These are phyloP conservation scores for Odontomachus brunneus DNA, from an alignment of 1,140 invertebrate genomes.

Conservation along the genomic window DNA sequence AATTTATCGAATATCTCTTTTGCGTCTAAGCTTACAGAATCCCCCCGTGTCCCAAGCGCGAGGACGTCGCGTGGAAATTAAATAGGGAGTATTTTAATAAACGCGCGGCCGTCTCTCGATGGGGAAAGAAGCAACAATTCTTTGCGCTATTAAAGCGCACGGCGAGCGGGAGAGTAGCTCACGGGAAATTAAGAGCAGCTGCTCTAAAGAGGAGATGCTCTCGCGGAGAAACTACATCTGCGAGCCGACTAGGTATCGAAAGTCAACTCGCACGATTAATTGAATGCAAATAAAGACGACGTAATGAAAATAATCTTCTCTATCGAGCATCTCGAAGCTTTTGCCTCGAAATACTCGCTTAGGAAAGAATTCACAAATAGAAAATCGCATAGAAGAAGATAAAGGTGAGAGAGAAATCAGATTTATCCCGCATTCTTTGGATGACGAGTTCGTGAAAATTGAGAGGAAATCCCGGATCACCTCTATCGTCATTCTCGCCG, in stretches of 20 bases:
- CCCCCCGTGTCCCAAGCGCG: background rate
- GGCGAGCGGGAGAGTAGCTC: slow-evolving; percentile 13
- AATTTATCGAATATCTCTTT: background rate
- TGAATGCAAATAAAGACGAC: background rate
- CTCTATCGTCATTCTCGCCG: too few relatives aligned
- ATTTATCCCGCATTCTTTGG: too few relatives aligned
- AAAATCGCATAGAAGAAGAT: too few relatives aligned
- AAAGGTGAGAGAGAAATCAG: too few relatives aligned
- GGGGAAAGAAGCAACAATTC: slow-evolving; percentile 41
- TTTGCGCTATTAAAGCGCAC: slow-evolving; percentile 33
- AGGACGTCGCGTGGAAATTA: slow-evolving; percentile 32
- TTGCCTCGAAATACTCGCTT: too few relatives aligned
- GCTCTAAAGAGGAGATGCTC: slow-evolving; percentile 18
- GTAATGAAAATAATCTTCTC: too few relatives aligned
- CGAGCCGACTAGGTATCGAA: background rate
- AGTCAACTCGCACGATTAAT: background rate
- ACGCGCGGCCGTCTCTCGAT: slow-evolving; percentile 29
- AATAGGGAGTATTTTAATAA: slow-evolving; percentile 54
- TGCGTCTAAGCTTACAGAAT: background rate
- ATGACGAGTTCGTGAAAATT: too few relatives aligned
- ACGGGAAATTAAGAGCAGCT: slow-evolving; percentile 48
- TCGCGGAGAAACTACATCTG: background rate
- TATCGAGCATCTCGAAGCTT: too few relatives aligned
- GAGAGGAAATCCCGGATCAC: too few relatives aligned
- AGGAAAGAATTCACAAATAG: too few relatives aligned